phyloP scores from a whole-genome alignment of 2,888 invertebrate genomes.

The Andrena bicolor region DNA sequence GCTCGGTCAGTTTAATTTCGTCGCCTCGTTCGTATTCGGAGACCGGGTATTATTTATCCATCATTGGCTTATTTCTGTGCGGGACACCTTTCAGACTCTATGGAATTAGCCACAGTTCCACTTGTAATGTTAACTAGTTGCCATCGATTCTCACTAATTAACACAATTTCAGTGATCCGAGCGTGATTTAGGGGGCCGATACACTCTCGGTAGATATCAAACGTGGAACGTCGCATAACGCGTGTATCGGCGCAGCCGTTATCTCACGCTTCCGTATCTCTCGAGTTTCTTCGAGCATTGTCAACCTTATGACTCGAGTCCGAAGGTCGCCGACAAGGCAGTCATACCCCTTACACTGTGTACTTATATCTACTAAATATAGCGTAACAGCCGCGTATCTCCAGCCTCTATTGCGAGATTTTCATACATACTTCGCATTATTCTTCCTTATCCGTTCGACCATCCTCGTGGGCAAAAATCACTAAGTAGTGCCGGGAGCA shows the following conservation, averaged over 20 bases:
- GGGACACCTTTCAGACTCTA: too few relatives aligned
- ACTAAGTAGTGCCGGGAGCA: conserved; percentile 36
- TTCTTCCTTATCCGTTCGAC: conserved; percentile 37
- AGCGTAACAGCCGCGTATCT: conserved; percentile 5
- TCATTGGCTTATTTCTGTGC: too few relatives aligned
- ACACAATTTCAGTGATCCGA: conserved; percentile 40
- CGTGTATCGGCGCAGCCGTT: conserved; percentile 1
- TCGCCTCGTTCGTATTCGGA: not conserved
- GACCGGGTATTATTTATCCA: too few relatives aligned
- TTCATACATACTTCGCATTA: conserved; percentile 39
- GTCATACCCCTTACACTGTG: not conserved
- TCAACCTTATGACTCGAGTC: conserved; percentile 63
- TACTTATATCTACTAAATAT: too few relatives aligned
- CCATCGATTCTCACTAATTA: conserved; percentile 47
- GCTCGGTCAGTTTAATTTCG: conserved; percentile 12
- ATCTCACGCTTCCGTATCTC: conserved; percentile 43
- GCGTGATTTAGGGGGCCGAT: conserved; percentile 40
- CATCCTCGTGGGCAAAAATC: conserved; percentile 56
- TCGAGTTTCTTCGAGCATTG: conserved; percentile 39
- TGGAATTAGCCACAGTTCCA: too few relatives aligned
- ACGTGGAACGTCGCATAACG: conserved; percentile 41
- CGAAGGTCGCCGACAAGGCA: conserved; percentile 62
- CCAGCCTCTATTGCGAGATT: conserved; percentile 24
- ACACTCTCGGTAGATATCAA: conserved; percentile 42
- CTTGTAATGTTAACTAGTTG: too few relatives aligned